phyloP scores from a whole-genome alignment of 2,797 vertebrate genomes.

The Parauchenoglanis punctatus region DNA sequence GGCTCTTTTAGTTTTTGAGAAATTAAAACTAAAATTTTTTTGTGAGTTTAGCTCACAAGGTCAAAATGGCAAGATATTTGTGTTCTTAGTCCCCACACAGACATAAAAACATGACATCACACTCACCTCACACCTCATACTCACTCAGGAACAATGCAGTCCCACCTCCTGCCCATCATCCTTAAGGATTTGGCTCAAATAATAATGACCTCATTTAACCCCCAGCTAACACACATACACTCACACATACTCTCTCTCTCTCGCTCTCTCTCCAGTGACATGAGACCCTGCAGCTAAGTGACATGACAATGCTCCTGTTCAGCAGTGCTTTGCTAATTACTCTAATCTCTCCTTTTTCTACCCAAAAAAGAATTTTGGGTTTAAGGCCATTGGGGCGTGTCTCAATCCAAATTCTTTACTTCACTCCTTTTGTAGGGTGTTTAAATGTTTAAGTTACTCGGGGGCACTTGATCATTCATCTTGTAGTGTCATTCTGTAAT shows the following conservation, averaged over 20 bases:
- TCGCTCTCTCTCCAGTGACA: background rate
- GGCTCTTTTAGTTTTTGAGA: background rate
- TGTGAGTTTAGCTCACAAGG: background rate
- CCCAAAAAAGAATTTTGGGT: background rate
- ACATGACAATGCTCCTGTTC: constrained; percentile 62
- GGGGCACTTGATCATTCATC: background rate
- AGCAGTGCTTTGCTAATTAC: constrained; percentile 69
- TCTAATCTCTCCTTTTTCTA: constrained; percentile 30
- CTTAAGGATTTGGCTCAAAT: constrained; percentile 45
- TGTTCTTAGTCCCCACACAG: background rate
- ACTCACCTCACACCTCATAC: constrained; percentile 9
- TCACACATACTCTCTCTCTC: constrained; percentile 46
- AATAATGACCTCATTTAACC: constrained; percentile 68
- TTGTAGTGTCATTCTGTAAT: background rate
- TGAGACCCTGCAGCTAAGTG: constrained; percentile 32
- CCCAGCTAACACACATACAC: background rate
- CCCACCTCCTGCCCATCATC: constrained; percentile 30
- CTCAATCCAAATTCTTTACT: background rate
- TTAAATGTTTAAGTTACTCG: background rate
- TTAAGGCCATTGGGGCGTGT: background rate
- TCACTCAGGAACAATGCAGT: constrained; percentile 57
- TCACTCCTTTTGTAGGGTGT: background rate
- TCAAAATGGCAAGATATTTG: background rate
- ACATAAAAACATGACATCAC: constrained; percentile 8
- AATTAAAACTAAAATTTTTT: background rate